Conservation (phyloP, 1,140 invertebrate species). For the Triops longicaudatus region DNA sequence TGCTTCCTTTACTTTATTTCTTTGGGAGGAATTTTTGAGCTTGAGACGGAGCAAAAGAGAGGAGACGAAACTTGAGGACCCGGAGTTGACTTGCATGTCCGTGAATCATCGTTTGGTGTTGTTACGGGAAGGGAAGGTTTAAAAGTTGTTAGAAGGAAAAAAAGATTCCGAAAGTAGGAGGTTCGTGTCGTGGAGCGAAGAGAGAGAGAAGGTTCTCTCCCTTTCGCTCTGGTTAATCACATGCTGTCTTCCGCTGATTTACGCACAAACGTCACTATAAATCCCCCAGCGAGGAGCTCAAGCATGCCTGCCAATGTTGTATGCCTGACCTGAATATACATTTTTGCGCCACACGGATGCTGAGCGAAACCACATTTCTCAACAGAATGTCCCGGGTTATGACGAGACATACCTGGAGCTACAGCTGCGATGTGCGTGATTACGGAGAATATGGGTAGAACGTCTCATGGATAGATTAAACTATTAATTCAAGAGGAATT, state of each 20-base stretch:
- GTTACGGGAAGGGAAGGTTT: neutral
- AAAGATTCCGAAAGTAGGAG: neutral
- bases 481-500: no score
- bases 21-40: no score
- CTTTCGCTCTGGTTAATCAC: slow-evolving; percentile 25
- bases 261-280: slow-evolving; percentile 29
- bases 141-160: neutral
- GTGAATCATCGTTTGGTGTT: neutral
- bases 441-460: no score
- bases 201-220: neutral
- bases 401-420: no score
- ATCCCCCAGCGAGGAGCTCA: slow-evolving; percentile 21
- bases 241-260: slow-evolving; percentile 29
- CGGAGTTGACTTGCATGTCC: neutral
- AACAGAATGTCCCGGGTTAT: no score
- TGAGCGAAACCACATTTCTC: neutral
- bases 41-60: no score
- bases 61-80: no score
- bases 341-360: neutral
- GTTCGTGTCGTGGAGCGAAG: neutral
- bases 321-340: neutral
- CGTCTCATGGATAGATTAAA: no score
- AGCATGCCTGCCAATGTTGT: neutral
- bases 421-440: neutral
- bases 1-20: no score